Base-by-base conservation (phyloP, 2,797 vertebrate genomes). In the Gambelia wislizenii region DNA sequence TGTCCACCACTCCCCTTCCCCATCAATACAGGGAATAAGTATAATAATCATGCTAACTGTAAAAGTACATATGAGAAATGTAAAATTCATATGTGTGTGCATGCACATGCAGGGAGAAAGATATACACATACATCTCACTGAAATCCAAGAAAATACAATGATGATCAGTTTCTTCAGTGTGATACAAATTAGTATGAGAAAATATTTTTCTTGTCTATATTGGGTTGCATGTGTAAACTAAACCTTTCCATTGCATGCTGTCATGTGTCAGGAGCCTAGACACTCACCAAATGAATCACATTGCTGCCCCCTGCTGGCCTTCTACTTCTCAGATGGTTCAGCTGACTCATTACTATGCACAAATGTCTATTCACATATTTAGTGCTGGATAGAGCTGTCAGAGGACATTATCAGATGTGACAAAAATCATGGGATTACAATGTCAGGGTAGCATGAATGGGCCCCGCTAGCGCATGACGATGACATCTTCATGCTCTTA, bases 271-370 rank as follows among this genome's bases (percentile, higher is more conserved):
- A 61, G 85, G 39, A 81, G 44, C 56, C 33, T 44, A 52, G 61
- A 82, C 9, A 30, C 30, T 75, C 6, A 36, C 33, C 33, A 30
- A 22, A 52, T 75, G 61, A 49, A 36, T 75, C n/a, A 49, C 3
- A 25, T 25, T 64, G 42, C 14, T 76, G 87, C 87, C 87, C 54
- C 52, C 80, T 76, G 33, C 70, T 64, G 80, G 80, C 27, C 33
- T 39, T 64, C 36, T 81, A 27, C 59, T 78, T 67, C 44, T 78
- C 59, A 64, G 30, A 56, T 75, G 70, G 54, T 44, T 56, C n/a
- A 36, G 56, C 33, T 80, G 36, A 20, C 33, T 77, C 10, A 20
- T 10, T 27, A 18, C 84, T 61, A 3, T 52, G 4, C 14, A n/a
- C 69, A 39, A 52, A 39, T n/a, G 18, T 4, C 5, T 30, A 10